Percentiles rank a stretch among this genome's conserved stretches.
Conservation (phyloP, 2,113 vertebrate species). For the Hippocampus abdominalis region DNA sequence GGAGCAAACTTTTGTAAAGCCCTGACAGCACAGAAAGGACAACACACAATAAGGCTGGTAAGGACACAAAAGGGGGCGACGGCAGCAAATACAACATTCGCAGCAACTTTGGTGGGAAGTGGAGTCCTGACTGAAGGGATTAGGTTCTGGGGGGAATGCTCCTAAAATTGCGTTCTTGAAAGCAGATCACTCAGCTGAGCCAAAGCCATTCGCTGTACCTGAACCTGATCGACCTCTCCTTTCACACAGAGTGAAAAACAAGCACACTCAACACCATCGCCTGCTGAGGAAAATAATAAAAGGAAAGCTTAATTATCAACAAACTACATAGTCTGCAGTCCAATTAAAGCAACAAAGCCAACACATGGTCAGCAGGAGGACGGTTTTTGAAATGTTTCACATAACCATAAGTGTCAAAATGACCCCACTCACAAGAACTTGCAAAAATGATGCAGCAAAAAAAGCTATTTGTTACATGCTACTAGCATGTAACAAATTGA, state of each 20-base stretch:
- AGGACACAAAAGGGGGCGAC: slow-evolving; percentile 65
- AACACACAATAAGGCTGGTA: slow-evolving; percentile 60
- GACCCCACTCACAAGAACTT: not conserved
- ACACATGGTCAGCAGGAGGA: not conserved
- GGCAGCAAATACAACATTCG: slow-evolving; percentile 60
- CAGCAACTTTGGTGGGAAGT: slow-evolving; percentile 52
- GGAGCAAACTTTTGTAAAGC: slow-evolving; percentile 52
- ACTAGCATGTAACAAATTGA: not conserved
- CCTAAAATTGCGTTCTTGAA: slow-evolving; percentile 50
- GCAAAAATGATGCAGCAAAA: not conserved
- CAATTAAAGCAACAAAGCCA: slow-evolving; percentile 23
- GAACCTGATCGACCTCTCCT: slow-evolving; percentile 15
- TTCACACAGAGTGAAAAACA: slow-evolving; percentile 12
- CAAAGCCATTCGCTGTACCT: slow-evolving; percentile 21
- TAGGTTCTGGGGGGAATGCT: slow-evolving; percentile 59
- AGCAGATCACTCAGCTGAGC: slow-evolving; percentile 22
- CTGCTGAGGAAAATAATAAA: slow-evolving; percentile 15
- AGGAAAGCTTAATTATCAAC: not conserved
- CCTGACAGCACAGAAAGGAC: slow-evolving; percentile 52
- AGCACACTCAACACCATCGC: not conserved
- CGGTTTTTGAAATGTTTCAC: not conserved
- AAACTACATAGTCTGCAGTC: slow-evolving; percentile 10
- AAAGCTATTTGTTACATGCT: not conserved
- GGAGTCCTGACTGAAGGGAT: slow-evolving; percentile 49
- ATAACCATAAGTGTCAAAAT: not conserved